These are phyloP conservation scores for Zapus hudsonius DNA, from an alignment of 2,113 vertebrate species.

Conservation along the genomic window DNA sequence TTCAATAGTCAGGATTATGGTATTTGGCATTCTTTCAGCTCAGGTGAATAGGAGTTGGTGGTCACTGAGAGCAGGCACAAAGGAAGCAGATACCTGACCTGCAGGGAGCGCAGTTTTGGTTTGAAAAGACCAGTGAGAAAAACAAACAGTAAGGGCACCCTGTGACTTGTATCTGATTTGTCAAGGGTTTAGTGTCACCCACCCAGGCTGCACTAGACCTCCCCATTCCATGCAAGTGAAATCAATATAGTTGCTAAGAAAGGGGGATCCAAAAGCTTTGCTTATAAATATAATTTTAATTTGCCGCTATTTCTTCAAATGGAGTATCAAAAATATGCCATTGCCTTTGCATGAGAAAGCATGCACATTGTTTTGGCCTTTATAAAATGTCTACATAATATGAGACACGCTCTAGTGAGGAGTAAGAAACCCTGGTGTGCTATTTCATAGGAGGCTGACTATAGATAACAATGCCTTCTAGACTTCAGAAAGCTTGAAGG, in stretches of 20 bases:
- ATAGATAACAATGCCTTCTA: background rate
- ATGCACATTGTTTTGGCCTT: background rate
- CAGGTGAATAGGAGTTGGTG: background rate
- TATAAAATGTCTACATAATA: background rate
- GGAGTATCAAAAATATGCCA: background rate
- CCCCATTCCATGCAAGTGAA: background rate
- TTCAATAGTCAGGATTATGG: background rate
- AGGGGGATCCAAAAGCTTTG: background rate
- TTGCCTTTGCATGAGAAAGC: background rate
- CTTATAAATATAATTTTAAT: background rate
- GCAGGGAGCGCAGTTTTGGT: background rate
- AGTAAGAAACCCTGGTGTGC: background rate
- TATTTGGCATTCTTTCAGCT: background rate
- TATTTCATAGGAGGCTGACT: background rate
- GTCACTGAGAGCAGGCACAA: too few species aligned
- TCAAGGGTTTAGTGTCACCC: background rate
- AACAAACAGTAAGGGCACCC: background rate
- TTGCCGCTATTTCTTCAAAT: conserved; percentile 17
- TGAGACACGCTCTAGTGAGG: background rate
- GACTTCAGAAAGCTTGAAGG: background rate
- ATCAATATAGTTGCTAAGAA: background rate
- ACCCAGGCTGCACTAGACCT: background rate
- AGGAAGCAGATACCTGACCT: background rate
- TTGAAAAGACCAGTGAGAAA: background rate
- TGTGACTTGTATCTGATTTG: background rate